Conservation (phyloP, 64 coral and sea anemone genomes). For the Trachythela sp. region DNA sequence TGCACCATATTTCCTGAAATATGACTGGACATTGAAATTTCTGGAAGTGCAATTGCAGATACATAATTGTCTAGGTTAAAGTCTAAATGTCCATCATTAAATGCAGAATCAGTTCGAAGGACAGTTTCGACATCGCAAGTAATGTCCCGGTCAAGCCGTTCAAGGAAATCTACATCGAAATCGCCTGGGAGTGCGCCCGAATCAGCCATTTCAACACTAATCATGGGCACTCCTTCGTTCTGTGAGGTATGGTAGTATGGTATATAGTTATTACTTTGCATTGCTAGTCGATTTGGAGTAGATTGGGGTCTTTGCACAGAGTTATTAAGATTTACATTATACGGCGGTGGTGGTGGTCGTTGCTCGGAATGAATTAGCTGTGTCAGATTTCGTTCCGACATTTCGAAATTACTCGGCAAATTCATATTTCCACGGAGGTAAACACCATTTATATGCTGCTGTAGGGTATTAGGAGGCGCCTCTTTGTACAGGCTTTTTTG, state of each 20-base stretch:
- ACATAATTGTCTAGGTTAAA: constrained; percentile 15
- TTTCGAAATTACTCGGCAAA: neutral
- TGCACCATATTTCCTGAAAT: constrained; percentile 2
- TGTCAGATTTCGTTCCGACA: neutral
- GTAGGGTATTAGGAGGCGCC: neutral
- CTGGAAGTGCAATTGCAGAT: neutral
- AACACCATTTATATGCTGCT: neutral
- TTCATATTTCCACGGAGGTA: neutral
- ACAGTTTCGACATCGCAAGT: neutral
- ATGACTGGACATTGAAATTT: neutral
- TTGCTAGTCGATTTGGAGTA: neutral
- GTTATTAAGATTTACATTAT: neutral
- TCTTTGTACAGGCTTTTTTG: neutral
- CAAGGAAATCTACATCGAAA: constrained; percentile 15
- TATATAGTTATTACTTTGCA: neutral
- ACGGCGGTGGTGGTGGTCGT: neutral
- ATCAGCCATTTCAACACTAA: constrained; percentile 11
- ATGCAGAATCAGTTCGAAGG: neutral
- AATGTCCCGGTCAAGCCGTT: neutral
- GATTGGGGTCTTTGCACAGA: neutral
- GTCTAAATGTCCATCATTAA: constrained; percentile 13
- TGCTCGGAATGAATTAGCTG: neutral
- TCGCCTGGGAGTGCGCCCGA: neutral
- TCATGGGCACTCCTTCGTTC: neutral
- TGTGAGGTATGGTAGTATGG: neutral